Conservation (phyloP, 2,113 vertebrate genomes). For the Lasiurus cinereus region DNA sequence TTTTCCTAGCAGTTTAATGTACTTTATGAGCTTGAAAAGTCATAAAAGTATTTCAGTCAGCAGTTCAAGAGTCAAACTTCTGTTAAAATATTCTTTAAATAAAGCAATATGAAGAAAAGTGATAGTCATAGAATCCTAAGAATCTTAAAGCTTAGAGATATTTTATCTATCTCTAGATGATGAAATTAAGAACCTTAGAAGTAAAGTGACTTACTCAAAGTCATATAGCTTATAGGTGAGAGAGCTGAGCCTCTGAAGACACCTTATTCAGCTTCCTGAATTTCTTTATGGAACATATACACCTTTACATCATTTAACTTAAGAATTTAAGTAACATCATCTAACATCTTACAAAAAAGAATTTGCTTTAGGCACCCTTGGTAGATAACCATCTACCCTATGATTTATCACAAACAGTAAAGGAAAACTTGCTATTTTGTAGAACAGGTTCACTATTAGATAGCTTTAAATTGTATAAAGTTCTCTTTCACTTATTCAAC, state of each 20-base stretch:
- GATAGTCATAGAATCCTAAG: slow-evolving; percentile 1
- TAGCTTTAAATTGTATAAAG: not conserved
- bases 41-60: slow-evolving; percentile 64
- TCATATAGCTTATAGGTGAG: not conserved
- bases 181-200: not conserved
- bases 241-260: not conserved
- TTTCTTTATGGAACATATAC: not conserved
- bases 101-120: slow-evolving; percentile 45
- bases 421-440: not conserved
- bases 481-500: not conserved
- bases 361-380: not conserved
- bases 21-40: slow-evolving; percentile 52
- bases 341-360: not conserved
- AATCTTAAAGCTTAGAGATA: slow-evolving; percentile 32
- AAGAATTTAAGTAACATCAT: not conserved
- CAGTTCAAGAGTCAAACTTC: slow-evolving; percentile 64
- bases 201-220: not conserved
- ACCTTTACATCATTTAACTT: not conserved
- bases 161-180: slow-evolving; percentile 23
- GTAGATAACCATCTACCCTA: not conserved
- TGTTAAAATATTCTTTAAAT: slow-evolving; percentile 52
- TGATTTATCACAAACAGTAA: not conserved
- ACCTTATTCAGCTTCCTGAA: not conserved
- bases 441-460: not conserved
- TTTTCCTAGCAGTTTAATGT: slow-evolving; percentile 56